Base-by-base conservation (phyloP, 2,888 invertebrate genomes). In the Orgyia antiqua region DNA sequence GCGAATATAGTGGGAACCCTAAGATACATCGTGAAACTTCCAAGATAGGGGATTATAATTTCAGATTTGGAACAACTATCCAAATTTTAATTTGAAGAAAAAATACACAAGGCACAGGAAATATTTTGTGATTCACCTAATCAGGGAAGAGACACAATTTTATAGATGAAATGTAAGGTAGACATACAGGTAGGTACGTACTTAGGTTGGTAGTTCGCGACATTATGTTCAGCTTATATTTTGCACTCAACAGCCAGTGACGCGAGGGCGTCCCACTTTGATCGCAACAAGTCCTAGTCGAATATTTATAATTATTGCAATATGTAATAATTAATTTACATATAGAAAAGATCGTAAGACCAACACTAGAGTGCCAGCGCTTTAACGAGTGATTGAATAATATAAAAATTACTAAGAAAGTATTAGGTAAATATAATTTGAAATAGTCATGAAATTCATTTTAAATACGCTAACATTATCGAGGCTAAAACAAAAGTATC, bases 291-390 rank as follows among this genome's bases (percentile, higher is more conserved):
- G 33, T 51, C 46, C 47, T 45, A 51, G 40, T 57, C 51, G 42
- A 53, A 45, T 57, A 46, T 54, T 39, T 52, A 58, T 51, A 52
- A 57, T 64, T 70, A 77, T 72, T 76, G 71, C 75, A 70, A 68
- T 69, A 15, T 15, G 15, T 15, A 15, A n/a, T n/a, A 60, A 64
- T 48, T 67, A 62, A 74, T 70, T 62, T 64, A 74, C 59, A 69
- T 66, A 58, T 69, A 75, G 64, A 76, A 71, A 73, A 68, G 67
- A 69, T 67, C 77, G 69, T 63, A 72, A 75, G 74, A 75, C 80
- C 84, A 80, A 84, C 84, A 82, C 84, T 80, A 82, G 76, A 77
- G 84, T 84, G 84, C 83, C 78, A 82, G 82, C 70, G 73, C 75
- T 75, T 78, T 84, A 84, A 86, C 86, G 76, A 86, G 86, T 86